Percentiles rank a stretch among this genome's conserved stretches.
Conservation (phyloP, 2,113 vertebrate species). For the Cinclus mexicanus region DNA sequence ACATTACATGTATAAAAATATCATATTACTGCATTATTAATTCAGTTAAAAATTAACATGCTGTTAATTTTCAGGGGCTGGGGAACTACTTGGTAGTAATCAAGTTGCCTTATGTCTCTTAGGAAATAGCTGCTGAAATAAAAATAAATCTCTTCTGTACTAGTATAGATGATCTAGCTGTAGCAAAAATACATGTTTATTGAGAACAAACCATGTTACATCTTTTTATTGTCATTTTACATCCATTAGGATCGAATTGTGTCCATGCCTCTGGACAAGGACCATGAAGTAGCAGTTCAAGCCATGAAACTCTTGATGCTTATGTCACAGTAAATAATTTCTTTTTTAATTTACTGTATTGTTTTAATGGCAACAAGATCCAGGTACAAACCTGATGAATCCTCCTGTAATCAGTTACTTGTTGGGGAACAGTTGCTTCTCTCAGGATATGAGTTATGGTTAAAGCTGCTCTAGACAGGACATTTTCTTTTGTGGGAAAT, state of each 20-base stretch:
- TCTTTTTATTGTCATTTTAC: constrained; percentile 65
- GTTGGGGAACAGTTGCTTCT: background rate
- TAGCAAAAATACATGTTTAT: constrained; percentile 40
- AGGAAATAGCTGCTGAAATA: constrained; percentile 58
- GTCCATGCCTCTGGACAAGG: constrained; percentile 91
- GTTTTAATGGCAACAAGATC: constrained; percentile 42
- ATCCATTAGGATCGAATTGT: constrained; percentile 84
- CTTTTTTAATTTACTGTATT: constrained; percentile 64
- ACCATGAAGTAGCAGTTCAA: constrained; percentile 89
- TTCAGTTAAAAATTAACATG: constrained; percentile 62
- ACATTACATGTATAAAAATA: constrained; percentile 44
- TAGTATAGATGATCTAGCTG: constrained; percentile 44
- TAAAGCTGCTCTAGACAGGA: background rate
- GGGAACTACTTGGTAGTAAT: constrained; percentile 63
- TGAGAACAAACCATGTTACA: constrained; percentile 58
- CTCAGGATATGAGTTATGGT: background rate
- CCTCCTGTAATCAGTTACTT: constrained; percentile 7
- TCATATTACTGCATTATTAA: constrained; percentile 52
- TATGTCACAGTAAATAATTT: constrained; percentile 84
- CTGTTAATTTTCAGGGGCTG: constrained; percentile 56
- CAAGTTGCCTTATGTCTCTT: constrained; percentile 57
- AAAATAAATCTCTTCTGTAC: constrained; percentile 49
- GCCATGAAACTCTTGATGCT: constrained; percentile 87
- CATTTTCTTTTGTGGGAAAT: constrained; percentile 42
- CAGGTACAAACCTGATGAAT: constrained; percentile 18